Evolutionary conservation across 2,797 vertebrate species (phyloP).

Genomic region (Syncerus caffer): DNA sequence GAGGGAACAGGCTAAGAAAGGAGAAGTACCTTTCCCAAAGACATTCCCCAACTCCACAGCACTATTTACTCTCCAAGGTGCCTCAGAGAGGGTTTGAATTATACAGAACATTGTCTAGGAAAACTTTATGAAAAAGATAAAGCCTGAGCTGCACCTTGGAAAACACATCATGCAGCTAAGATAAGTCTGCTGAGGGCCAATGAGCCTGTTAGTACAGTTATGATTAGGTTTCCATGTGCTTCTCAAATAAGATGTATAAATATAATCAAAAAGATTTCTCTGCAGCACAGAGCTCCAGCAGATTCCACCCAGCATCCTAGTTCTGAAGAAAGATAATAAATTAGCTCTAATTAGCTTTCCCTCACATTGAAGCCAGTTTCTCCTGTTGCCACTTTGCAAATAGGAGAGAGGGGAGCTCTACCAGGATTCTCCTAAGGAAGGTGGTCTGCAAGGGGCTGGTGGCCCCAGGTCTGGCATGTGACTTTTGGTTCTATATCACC

Average conservation of each 20-base stretch:
- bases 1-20: background rate
- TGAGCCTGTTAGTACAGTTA: slow-evolving; percentile 4
- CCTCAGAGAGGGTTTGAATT: background rate
- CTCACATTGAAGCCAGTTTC: slow-evolving; percentile 25
- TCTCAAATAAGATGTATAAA: slow-evolving; percentile 74
- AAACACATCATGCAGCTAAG: background rate
- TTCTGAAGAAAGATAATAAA: slow-evolving; percentile 68
- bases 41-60: background rate
- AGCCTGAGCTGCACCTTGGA: background rate
- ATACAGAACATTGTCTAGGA: background rate
- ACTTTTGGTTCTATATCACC: background rate
- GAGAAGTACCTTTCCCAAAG: slow-evolving; percentile 36
- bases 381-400: background rate
- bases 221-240: slow-evolving; percentile 62
- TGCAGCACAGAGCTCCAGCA: slow-evolving; percentile 53
- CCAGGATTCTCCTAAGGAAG: background rate
- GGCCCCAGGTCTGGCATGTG: rapidly evolving
- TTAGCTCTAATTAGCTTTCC: slow-evolving; percentile 73
- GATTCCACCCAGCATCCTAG: slow-evolving; percentile 45
- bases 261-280: slow-evolving; percentile 69
- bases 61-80: background rate
- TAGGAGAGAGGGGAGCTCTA: background rate
- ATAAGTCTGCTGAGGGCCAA: background rate
- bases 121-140: background rate
- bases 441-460: background rate